Base-by-base conservation (phyloP, 2,113 vertebrate species). In the Coryphaenoides rupestris region DNA sequence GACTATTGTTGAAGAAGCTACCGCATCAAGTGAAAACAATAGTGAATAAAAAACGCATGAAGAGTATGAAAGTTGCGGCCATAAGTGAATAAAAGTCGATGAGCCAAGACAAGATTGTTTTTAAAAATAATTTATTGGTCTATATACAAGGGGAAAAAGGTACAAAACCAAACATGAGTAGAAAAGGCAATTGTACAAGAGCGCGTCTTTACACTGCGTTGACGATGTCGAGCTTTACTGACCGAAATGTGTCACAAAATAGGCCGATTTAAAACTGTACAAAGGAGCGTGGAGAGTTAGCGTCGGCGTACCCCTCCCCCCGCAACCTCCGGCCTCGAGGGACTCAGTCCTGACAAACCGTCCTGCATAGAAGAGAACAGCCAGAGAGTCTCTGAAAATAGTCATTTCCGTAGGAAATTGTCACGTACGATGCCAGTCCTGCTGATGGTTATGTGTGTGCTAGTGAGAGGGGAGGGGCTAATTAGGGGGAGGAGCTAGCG, bases 121-220 rank as follows among this genome's bases (percentile, higher is more conserved):
- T 87, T 80, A 86, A 91, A 92, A 91, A 91, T 92, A 91, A 91
- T 91, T 92, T 92, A 91, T 92, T 92, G 83, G 68, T 90, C 65
- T 90, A 87, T 91, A 70, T 89, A 91, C 89, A 90, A 75, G 78
- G 66, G 64, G 49, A 76, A 78, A 74, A 54, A 80, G 86, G 80
- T 88, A 87, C 83, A 91, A 90, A 89, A 87, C 62, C 63, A 78
- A 82, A 75, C 67, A 79, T 76, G 76, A 85, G 82, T 90, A 90
- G 83, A 88, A 90, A 91, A 87, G 73, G 62, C 63, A 62, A 86
- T 86, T 81, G 84, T 91, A 89, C 88, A 88, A 84, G 83, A 84
- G 80, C 71, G 75, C 23, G 62, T 81, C 77, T 90, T 80, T 90
- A 88, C 84, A 90, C 84, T 86, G 84, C 86, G 82, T 78, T 80